Evolutionary conservation across 35 echinoderm and acorn worm genomes (phyloP).

Genomic region (Eucidaris tribuloides): DNA sequence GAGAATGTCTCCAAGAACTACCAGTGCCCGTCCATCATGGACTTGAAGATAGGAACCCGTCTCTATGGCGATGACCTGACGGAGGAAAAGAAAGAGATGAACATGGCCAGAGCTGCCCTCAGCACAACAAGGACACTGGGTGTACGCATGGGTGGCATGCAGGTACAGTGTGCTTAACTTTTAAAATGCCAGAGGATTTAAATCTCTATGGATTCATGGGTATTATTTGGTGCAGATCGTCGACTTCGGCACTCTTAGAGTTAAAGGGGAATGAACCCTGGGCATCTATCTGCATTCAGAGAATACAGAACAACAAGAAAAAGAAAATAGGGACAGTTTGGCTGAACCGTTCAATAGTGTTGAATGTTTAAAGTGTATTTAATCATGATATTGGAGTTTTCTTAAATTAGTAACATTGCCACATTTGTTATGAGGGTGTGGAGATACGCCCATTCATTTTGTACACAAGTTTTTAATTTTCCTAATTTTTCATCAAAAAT

Average conservation of each 20-base stretch:
- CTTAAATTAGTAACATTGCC: background rate
- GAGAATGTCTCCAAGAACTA: conserved; percentile 56
- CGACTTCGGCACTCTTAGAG: background rate
- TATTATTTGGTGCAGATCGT: too few species aligned
- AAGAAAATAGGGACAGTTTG: too few species aligned
- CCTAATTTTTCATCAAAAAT: too few species aligned
- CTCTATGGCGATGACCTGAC: conserved; percentile 58
- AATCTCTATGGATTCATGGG: too few species aligned
- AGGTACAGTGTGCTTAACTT: conserved; percentile 12
- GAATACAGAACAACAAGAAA: too few species aligned
- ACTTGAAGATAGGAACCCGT: conserved; percentile 71
- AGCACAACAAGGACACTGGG: conserved; percentile 58
- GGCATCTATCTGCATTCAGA: too few species aligned
- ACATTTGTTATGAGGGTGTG: background rate
- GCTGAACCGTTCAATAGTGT: background rate
- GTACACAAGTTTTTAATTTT: background rate
- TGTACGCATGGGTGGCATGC: conserved; percentile 68
- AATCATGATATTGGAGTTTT: background rate
- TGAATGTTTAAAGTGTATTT: background rate
- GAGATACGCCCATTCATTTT: background rate
- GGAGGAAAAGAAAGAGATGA: conserved; percentile 46
- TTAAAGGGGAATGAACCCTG: background rate
- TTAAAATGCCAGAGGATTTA: too few species aligned
- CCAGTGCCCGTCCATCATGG: conserved; percentile 55
- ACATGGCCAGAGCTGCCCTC: conserved; percentile 30